A percentile compares a stretch with the other conserved stretches of the same genome.
Evolutionary conservation across 2,888 invertebrate genomes (phyloP).

Genomic region (Napeogenes sylphis): DNA sequence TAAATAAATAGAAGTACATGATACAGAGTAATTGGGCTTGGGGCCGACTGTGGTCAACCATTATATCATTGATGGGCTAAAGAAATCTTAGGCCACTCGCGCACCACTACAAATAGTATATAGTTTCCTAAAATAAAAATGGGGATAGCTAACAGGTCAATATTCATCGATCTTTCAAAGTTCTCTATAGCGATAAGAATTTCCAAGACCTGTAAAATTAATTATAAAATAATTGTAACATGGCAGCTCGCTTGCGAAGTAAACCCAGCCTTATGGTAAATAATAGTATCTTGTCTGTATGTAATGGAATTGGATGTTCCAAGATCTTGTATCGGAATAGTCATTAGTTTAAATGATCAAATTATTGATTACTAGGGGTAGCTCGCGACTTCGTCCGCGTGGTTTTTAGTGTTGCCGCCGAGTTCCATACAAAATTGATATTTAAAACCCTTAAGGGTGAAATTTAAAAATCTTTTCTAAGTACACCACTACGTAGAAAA

Average conservation of each 20-base stretch:
- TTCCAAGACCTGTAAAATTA: not conserved
- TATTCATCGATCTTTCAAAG: too few relatives aligned
- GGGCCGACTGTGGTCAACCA: conserved; percentile 10
- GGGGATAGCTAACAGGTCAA: too few relatives aligned
- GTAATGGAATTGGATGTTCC: conserved; percentile 6
- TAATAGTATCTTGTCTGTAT: conserved; percentile 1
- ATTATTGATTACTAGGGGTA: too few relatives aligned
- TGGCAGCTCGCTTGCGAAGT: not conserved
- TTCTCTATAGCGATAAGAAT: too few relatives aligned
- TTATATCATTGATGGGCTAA: conserved; percentile 18
- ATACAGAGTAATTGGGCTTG: conserved; percentile 17
- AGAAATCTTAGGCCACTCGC: not conserved
- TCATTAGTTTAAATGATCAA: conserved; percentile 1
- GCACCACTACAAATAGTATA: too few relatives aligned
- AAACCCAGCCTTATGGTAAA: conserved; percentile 4
- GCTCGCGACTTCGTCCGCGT: too few relatives aligned
- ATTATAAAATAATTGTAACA: not conserved
- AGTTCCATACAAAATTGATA: too few relatives aligned
- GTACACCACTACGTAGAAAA: too few relatives aligned
- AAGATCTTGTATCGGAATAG: not conserved
- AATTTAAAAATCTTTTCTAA: too few relatives aligned
- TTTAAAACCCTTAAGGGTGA: too few relatives aligned
- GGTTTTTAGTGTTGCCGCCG: too few relatives aligned
- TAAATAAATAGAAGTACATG: conserved; percentile 21
- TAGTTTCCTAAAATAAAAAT: too few relatives aligned